Evolutionary conservation across 2,797 vertebrate genomes (phyloP).

Genomic region (Oceanodroma leucorhoa): DNA sequence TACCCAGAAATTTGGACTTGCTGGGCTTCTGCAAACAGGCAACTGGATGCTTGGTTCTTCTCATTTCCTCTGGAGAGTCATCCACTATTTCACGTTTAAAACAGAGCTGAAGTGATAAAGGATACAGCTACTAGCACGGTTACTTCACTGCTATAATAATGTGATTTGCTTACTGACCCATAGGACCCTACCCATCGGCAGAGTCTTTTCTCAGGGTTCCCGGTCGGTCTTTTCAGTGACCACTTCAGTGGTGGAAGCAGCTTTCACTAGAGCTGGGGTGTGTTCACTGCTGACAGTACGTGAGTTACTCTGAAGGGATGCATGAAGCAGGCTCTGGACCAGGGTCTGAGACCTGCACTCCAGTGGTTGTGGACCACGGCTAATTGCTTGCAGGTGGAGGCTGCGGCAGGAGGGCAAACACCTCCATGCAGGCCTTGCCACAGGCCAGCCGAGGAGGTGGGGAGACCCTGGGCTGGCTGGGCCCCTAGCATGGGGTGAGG

Average conservation of each 20-base stretch:
- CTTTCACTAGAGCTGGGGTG: not conserved
- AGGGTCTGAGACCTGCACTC: not conserved
- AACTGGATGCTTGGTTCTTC: not conserved
- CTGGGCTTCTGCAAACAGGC: not conserved
- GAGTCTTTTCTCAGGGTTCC: not conserved
- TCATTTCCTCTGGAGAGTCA: not conserved
- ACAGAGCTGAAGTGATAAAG: not conserved
- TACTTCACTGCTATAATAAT: not conserved
- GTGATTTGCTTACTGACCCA: not conserved
- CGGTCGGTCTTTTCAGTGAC: rapidly evolving
- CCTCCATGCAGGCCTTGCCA: not conserved
- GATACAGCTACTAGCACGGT: not conserved
- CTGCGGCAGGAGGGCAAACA: not conserved
- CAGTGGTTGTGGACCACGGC: not conserved
- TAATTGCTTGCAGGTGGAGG: rapidly evolving
- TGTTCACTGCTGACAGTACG: not conserved
- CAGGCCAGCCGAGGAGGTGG: not conserved
- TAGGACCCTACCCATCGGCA: rapidly evolving
- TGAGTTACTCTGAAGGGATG: not conserved
- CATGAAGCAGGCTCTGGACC: not conserved
- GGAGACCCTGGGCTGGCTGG: not conserved
- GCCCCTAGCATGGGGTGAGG: rapidly evolving
- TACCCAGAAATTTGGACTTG: not conserved
- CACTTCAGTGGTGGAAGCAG: not conserved
- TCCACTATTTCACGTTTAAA: not conserved